A percentile compares a stretch with the other conserved stretches of the same genome.
phyloP scores from a whole-genome alignment of 2,113 vertebrate genomes.

The Phodopus roborovskii region DNA sequence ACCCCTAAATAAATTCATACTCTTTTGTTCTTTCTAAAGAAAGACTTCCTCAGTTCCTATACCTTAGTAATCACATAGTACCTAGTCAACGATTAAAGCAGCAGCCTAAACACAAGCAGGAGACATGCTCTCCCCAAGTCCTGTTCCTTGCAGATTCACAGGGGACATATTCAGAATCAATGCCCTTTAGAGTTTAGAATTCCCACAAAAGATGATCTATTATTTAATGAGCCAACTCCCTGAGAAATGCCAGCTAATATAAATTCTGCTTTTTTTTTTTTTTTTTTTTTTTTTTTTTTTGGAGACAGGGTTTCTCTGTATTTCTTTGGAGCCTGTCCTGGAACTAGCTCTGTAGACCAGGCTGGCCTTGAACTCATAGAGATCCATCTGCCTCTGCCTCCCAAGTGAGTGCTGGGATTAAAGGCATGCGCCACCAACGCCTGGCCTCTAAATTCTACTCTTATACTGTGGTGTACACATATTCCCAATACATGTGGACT shows the following conservation, averaged over 20 bases:
- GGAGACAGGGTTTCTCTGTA: no score
- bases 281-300: no score
- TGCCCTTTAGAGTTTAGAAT: slow-evolving; percentile 3
- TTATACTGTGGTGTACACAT: not conserved
- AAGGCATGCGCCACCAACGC: no score
- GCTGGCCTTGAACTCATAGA: no score
- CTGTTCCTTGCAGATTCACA: not conserved
- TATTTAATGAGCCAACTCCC: not conserved
- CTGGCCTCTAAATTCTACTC: not conserved
- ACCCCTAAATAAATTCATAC: not conserved
- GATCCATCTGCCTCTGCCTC: no score
- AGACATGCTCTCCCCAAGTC: not conserved
- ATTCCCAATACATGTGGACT: not conserved
- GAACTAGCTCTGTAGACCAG: no score
- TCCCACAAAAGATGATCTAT: not conserved
- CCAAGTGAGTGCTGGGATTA: no score
- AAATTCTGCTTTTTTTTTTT: not conserved
- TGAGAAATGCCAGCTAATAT: slow-evolving; percentile 2
- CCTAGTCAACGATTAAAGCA: not conserved
- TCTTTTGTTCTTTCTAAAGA: not conserved
- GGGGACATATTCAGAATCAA: not conserved
- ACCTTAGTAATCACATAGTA: not conserved
- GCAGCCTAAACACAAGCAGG: not conserved
- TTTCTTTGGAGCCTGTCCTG: no score
- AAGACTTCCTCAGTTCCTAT: not conserved